Evolutionary conservation across 2,113 vertebrate species (phyloP).

Genomic region (Synodontis membranacea): DNA sequence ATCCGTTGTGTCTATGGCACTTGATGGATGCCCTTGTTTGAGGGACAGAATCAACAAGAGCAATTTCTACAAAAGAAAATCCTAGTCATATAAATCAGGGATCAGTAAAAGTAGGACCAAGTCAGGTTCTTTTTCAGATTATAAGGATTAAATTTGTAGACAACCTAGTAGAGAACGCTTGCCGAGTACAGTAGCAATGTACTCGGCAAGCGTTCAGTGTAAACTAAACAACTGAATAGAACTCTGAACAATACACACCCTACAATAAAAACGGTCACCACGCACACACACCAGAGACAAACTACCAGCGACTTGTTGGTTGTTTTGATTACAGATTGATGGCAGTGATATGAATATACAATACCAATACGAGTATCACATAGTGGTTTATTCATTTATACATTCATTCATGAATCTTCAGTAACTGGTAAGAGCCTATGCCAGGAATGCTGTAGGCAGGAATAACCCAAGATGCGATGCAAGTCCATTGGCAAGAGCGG

Average conservation of each 20-base stretch:
- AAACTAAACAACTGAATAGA: not conserved
- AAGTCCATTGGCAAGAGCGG: not conserved
- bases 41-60: not conserved
- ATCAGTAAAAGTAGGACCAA: not conserved
- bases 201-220: too few relatives aligned
- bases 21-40: not conserved
- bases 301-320: too few relatives aligned
- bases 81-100: not conserved
- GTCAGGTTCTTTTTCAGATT: not conserved
- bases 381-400: too few relatives aligned
- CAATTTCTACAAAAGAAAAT: not conserved
- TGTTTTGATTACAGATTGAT: too few relatives aligned
- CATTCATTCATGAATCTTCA: too few relatives aligned
- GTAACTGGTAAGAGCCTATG: too few relatives aligned
- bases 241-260: not conserved
- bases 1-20: not conserved
- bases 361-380: too few relatives aligned
- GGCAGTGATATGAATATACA: too few relatives aligned
- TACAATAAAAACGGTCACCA: too few relatives aligned
- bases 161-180: not conserved
- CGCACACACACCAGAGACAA: too few relatives aligned
- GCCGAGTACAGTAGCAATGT: too few relatives aligned
- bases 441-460: not conserved
- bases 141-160: not conserved
- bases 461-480: not conserved